Conservation (phyloP, 2,888 invertebrate genomes). For the Heteromurus nitidus region DNA sequence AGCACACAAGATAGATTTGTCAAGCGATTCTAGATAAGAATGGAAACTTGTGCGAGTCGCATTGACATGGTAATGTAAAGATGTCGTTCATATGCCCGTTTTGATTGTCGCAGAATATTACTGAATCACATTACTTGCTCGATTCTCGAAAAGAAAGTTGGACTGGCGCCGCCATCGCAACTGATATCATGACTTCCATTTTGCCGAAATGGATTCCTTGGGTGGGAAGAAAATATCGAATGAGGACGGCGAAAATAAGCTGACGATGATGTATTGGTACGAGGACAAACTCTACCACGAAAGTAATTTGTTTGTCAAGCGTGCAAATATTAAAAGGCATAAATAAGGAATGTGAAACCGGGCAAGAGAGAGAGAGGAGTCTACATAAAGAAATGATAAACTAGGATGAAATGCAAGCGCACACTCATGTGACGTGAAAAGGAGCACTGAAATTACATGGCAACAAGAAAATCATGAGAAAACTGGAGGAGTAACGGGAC, state of each 20-base stretch:
- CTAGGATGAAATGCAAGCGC: no score
- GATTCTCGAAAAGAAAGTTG: no score
- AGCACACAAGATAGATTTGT: no score
- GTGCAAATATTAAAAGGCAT: neutral
- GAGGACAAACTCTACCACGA: neutral
- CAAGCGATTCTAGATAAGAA: no score
- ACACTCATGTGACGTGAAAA: no score
- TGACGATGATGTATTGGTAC: constrained; percentile 29
- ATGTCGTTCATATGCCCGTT: neutral
- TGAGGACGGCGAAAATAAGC: neutral
- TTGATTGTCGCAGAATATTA: neutral
- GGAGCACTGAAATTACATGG: no score
- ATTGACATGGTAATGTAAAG: neutral
- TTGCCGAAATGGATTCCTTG: neutral
- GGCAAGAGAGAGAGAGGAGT: no score
- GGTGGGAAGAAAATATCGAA: neutral
- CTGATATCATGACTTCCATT: no score
- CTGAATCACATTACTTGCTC: neutral
- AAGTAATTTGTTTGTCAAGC: constrained; percentile 42
- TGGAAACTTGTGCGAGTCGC: neutral
- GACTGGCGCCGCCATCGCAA: neutral
- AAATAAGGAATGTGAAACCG: constrained; percentile 17
- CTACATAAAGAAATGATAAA: no score
- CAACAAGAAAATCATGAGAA: no score
- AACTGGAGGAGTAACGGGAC: no score